Evolutionary conservation across 2,797 vertebrate species (phyloP).

Genomic region (Atherinosoma microstoma): DNA sequence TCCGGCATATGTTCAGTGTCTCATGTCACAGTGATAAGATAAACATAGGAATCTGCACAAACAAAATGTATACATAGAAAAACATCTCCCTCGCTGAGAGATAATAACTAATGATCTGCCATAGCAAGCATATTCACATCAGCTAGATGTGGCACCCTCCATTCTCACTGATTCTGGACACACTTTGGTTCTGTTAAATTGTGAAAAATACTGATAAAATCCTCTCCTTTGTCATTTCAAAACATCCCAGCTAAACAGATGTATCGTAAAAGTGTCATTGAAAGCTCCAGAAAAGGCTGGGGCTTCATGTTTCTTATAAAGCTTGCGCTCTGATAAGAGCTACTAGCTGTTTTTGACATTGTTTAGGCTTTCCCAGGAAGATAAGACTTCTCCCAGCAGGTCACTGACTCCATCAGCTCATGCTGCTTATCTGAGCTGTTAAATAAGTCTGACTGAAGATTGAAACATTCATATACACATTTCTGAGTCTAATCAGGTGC

Average conservation of each 20-base stretch:
- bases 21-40: constrained; percentile 49
- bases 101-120: constrained; percentile 6
- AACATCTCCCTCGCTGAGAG: constrained; percentile 18
- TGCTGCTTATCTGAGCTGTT: constrained; percentile 49
- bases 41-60: constrained; percentile 4
- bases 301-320: constrained; percentile 40
- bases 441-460: constrained; percentile 52
- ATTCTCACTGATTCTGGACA: constrained; percentile 2
- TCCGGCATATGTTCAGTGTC: constrained; percentile 48
- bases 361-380: constrained; percentile 78
- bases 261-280: background rate
- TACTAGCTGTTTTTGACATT: constrained; percentile 66
- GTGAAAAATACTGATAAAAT: background rate
- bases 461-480: constrained; percentile 15
- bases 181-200: constrained; percentile 10
- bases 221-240: constrained; percentile 55
- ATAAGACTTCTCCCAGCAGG: constrained; percentile 62
- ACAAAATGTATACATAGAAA: constrained; percentile 40
- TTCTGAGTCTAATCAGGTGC: constrained; percentile 18
- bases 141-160: constrained; percentile 10
- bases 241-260: constrained; percentile 21
- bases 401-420: constrained; percentile 74
- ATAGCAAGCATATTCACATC: background rate
- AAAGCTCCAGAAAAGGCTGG: constrained; percentile 19
- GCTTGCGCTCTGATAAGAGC: constrained; percentile 50